Conservation (phyloP, 2,888 invertebrate species). For the Apodemia duryi region DNA sequence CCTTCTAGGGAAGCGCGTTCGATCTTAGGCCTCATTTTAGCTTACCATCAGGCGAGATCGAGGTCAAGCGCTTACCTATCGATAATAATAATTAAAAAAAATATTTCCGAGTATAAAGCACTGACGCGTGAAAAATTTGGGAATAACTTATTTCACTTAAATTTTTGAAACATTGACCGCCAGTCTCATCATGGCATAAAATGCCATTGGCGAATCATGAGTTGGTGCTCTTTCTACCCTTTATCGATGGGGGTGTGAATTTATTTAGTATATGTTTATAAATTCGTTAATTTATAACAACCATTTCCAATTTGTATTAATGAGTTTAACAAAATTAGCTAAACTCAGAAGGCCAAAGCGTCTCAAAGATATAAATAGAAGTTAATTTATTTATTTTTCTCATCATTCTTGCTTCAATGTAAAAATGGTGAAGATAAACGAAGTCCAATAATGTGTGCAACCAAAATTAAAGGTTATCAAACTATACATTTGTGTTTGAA, state of each 20-base stretch:
- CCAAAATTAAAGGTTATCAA: background rate
- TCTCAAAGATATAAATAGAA: background rate
- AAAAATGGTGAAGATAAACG: slow-evolving; percentile 4
- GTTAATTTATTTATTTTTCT: background rate
- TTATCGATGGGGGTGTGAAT: background rate
- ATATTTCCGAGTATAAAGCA: no score
- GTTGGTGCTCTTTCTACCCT: background rate
- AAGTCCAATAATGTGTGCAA: background rate
- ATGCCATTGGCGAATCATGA: no score
- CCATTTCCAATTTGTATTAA: background rate
- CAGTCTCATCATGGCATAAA: no score
- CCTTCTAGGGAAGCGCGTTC: no score
- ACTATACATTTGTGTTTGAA: no score
- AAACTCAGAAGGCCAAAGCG: background rate
- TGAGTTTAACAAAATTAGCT: background rate
- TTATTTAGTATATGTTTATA: background rate
- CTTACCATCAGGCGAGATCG: no score
- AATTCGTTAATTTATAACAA: background rate
- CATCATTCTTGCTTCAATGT: background rate
- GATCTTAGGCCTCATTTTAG: no score
- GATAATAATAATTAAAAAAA: no score
- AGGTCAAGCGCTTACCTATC: no score
- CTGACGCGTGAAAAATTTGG: no score
- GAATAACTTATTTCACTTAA: no score
- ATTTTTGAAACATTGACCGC: no score